Evolutionary conservation across 2,888 invertebrate genomes (phyloP), one percentile per base, ranked within the genome.

Genomic region (Drosophila infuscata): DNA sequence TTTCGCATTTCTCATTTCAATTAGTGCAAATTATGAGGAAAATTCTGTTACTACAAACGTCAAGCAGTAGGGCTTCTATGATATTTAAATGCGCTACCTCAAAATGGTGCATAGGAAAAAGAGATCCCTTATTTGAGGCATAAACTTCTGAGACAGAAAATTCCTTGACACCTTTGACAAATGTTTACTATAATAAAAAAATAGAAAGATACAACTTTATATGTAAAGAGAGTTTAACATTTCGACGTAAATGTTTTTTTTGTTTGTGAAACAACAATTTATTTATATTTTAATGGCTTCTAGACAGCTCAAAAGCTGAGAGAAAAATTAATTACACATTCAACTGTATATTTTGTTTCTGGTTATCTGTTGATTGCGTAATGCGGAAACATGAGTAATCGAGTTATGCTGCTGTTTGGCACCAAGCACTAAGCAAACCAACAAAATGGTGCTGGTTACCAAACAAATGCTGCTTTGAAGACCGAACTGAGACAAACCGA

Each of bases 1-100:
- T 61, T 56, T 41, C 25, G 46, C 62, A 77, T 83, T 81, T 82
- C 85, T 79, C 83, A 88, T 85, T 85, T 85, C 86, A 85, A 85
- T 85, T 89, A 88, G 78, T 43, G 68, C 66, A 68, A 77, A 68
- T 76, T 76, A 75, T 58, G 70, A 66, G 53, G 58, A 59, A 77
- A 67, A 65, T 69, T 58, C 79, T 68, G 60, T 58, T 57, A 49
- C 33, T 29, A 58, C 41, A 75, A 79, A 66, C 67, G 71, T 51
- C 71, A 67, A 63, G 76, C 33, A 15, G 7, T 25, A 12, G 54
- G 11, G n/a, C 32, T 52, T 25, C 3, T 51, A 15, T 25, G n/a
- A 33, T 29, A 35, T 54, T 63, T 33, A 11, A 17, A 53, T 56
- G 38, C 54, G 3, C 46, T 70, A 48, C 11, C 17, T 17, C n/a